Conservation (phyloP, 2,888 invertebrate species). For the Machimus rusticus region DNA sequence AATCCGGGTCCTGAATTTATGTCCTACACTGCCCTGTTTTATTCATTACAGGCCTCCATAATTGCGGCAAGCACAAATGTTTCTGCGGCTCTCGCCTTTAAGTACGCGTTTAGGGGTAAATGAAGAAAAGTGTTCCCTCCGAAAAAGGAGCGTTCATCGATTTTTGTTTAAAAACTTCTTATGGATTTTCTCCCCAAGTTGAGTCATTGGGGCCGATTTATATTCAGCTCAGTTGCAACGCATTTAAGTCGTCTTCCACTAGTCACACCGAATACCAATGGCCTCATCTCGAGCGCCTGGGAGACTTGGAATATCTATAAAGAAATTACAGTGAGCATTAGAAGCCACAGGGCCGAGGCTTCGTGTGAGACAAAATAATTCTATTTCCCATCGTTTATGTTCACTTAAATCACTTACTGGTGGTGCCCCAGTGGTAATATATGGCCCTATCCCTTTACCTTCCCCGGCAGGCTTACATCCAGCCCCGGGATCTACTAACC, state of each 20-base stretch:
- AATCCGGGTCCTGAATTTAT: background rate
- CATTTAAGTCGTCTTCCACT: background rate
- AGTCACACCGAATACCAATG: background rate
- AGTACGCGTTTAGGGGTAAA: background rate
- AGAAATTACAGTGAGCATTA: slow-evolving; percentile 12
- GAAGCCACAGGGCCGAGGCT: background rate
- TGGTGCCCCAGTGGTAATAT: slow-evolving; percentile 6
- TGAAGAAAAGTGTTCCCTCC: background rate
- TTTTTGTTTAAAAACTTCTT: background rate
- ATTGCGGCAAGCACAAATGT: background rate
- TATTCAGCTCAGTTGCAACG: slow-evolving; percentile 14
- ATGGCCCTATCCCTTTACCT: background rate
- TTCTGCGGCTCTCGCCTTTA: background rate
- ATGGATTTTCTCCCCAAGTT: background rate
- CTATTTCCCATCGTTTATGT: slow-evolving; percentile 34
- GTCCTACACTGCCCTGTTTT: background rate
- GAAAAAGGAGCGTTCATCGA: background rate
- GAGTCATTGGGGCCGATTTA: slow-evolving; percentile 1
- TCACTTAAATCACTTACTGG: slow-evolving; percentile 34
- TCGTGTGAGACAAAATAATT: slow-evolving; percentile 23
- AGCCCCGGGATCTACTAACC: background rate
- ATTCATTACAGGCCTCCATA: background rate
- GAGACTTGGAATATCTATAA: background rate
- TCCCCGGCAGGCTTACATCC: background rate
- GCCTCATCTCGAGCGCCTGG: background rate